Base-by-base conservation (phyloP, 2,113 vertebrate species). In the Empidonax alnorum region DNA sequence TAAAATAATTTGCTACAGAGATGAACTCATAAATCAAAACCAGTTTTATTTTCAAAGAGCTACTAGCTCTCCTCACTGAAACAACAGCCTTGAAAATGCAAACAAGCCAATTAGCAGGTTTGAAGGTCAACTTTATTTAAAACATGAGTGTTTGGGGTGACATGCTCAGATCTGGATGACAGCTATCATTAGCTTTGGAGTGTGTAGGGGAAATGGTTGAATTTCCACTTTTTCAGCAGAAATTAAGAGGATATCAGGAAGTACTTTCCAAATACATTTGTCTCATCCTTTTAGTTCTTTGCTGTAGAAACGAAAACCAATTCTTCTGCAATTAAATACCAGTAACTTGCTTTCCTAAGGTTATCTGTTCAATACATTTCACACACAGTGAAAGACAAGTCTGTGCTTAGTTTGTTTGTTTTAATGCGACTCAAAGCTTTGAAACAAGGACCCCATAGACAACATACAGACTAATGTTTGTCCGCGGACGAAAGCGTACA, bases 261-360 rank as follows among this genome's bases (percentile, higher is more conserved):
- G 39, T n/a, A 41, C 37, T 22, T 63, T 69, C 39, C 2, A 1
- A 1, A 4, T 12, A 41, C 0, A 0, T 58, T 62, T 65, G 14
- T 68, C 31, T 93, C 37, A 5, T 62, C 35, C 58, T 90, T 78
- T 82, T 28, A 65, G 67, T 61, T 52, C 4, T 62, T 39, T 84
- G 12, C 8, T 47, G 39, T 25, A 72, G 46, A 95, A 79, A 88
- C 14, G 14, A 68, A 94, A 87, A 10, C 12, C 35, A 49, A 68
- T n/a, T 52, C 21, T 78, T 87, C n/a, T 89, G 65, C 39, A 12
- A 20, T 41, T 58, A 81, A 52, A 81, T 14, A 67, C 12, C 6
- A 61, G 24, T 46, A 24, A 31, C 5, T 46, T 53, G 44, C 50
- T 77, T 61, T 69, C 41, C 25, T 77, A 67, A 15, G 53, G 79